Percentiles rank a stretch among this genome's conserved stretches.
Evolutionary conservation across 2,113 vertebrate genomes (phyloP).

Genomic region (Cnemophilus loriae): DNA sequence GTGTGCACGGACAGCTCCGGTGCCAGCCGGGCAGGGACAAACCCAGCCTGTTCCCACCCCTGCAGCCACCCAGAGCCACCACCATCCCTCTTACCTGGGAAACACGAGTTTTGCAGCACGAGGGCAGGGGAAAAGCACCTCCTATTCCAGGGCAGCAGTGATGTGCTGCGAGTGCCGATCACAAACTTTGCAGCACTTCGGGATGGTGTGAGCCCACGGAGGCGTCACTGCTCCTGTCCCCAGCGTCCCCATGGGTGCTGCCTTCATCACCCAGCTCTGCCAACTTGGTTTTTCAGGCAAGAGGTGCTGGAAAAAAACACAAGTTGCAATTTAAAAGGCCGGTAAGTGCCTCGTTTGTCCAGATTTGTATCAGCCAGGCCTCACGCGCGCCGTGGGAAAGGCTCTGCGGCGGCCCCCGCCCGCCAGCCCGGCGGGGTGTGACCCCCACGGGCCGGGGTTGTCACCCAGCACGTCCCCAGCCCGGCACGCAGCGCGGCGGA

Average conservation of each 20-base stretch:
- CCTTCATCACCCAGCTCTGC: background rate
- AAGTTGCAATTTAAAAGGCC: background rate
- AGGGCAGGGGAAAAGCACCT: background rate
- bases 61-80: background rate
- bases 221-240: background rate
- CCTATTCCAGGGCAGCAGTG: background rate
- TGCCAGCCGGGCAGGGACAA: background rate
- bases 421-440: accelerated
- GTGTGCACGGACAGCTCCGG: accelerated
- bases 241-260: accelerated
- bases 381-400: accelerated
- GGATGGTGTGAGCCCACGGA: background rate
- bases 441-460: background rate
- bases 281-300: background rate
- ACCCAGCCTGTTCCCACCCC: background rate
- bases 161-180: background rate
- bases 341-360: background rate
- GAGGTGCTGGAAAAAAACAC: background rate
- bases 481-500: accelerated
- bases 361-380: background rate
- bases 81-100: background rate
- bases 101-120: background rate
- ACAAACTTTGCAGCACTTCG: background rate
- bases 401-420: accelerated
- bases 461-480: background rate